phyloP scores from a whole-genome alignment of 1,140 invertebrate genomes.

The Cyrtorhinus lividipennis region DNA sequence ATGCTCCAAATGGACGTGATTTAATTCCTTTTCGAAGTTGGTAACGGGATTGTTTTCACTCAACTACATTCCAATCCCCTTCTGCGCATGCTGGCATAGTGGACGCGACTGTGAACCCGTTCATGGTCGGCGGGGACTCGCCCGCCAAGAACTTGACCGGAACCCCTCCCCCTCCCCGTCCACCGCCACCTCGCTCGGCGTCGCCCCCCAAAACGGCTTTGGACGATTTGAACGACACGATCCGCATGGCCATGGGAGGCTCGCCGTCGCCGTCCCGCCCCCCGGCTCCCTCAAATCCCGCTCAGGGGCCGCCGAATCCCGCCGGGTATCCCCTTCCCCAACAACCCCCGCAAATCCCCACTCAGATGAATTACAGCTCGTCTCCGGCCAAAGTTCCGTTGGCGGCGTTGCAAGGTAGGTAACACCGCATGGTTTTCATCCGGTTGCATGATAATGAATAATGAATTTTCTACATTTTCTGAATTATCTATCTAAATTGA shows the following conservation, averaged over 20 bases:
- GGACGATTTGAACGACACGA: slow-evolving; percentile 54
- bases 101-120: slow-evolving; percentile 25
- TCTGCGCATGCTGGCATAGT: slow-evolving; percentile 29
- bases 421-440: too few species aligned
- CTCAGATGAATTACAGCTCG: slow-evolving; percentile 6
- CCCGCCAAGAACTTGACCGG: slow-evolving; percentile 16
- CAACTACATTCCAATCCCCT: too few species aligned
- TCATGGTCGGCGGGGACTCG: slow-evolving; percentile 24
- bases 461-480: too few species aligned
- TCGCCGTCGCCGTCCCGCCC: slow-evolving; percentile 33
- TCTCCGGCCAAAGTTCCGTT: slow-evolving; percentile 21
- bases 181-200: slow-evolving; percentile 29
- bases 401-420: slow-evolving; percentile 18
- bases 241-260: slow-evolving; percentile 48
- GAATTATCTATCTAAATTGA: too few species aligned
- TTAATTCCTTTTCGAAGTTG: too few species aligned
- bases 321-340: slow-evolving; percentile 35
- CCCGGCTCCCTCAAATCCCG: slow-evolving; percentile 14
- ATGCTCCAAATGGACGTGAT: too few species aligned
- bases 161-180: slow-evolving; percentile 31
- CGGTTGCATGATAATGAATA: too few species aligned
- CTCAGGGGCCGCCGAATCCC: slow-evolving; percentile 33
- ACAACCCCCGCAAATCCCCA: neutral
- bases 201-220: slow-evolving; percentile 43
- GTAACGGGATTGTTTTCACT: too few species aligned